These are phyloP conservation scores for Alviniconcha marisindica DNA, from an alignment of 1,140 invertebrate species.

Conservation along the genomic window DNA sequence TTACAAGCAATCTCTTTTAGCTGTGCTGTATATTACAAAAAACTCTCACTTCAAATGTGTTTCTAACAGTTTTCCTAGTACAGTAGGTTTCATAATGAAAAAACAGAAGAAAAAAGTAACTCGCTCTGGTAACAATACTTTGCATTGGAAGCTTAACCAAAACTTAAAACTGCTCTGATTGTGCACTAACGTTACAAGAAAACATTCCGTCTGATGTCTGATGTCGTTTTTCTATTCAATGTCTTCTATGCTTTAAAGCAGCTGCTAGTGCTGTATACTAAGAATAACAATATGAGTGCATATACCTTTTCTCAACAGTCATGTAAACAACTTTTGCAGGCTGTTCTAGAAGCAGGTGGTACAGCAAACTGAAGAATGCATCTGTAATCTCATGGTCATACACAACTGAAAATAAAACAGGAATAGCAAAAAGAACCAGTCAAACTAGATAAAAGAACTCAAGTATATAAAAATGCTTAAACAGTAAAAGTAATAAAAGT, in stretches of 20 bases:
- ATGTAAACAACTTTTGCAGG: slow-evolving; percentile 84
- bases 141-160: not conserved
- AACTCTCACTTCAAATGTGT: too few relatives aligned
- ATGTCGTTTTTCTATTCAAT: not conserved
- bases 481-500: too few relatives aligned
- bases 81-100: too few relatives aligned
- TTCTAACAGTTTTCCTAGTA: too few relatives aligned
- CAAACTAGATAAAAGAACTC: too few relatives aligned
- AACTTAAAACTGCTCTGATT: not conserved
- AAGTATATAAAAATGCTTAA: too few relatives aligned
- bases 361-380: slow-evolving; percentile 86
- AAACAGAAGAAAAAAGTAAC: too few relatives aligned
- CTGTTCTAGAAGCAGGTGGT: slow-evolving; percentile 81
- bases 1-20: too few relatives aligned
- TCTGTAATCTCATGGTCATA: slow-evolving; percentile 91
- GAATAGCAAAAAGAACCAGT: not conserved
- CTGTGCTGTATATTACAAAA: too few relatives aligned
- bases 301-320: slow-evolving; percentile 85
- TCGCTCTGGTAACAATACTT: too few relatives aligned
- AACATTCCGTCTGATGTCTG: not conserved
- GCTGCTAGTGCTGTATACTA: too few relatives aligned
- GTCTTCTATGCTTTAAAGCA: not conserved
- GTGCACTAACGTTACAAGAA: not conserved
- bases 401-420: slow-evolving; percentile 86
- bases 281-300: too few relatives aligned